A percentile compares a stretch with the other conserved stretches of the same genome.
Conservation (phyloP, 2,113 vertebrate genomes). For the Epinephelus lanceolatus region DNA sequence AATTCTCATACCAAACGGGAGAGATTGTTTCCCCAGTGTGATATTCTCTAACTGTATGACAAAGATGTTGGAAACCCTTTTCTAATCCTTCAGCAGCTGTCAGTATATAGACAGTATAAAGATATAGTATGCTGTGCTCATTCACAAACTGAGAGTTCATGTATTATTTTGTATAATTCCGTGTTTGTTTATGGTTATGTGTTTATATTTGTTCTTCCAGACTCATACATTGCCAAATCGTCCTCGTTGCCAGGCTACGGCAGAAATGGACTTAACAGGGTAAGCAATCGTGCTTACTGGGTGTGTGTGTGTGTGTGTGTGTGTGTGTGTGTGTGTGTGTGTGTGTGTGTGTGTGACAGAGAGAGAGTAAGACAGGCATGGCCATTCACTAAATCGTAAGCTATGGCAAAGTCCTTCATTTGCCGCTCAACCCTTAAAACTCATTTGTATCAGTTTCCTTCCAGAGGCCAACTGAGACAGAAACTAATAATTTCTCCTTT, state of each 20-base stretch:
- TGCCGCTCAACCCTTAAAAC: too few species aligned
- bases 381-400: constrained; percentile 8
- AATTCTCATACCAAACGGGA: neutral
- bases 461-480: constrained; percentile 9
- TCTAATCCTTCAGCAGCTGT: constrained; percentile 7
- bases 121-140: neutral
- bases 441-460: neutral
- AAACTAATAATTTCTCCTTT: neutral
- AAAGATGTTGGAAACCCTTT: constrained; percentile 1
- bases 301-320: neutral
- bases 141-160: constrained; percentile 5
- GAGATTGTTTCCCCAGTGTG: neutral
- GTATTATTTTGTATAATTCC: neutral
- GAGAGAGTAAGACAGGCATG: neutral
- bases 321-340: neutral
- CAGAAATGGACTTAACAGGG: constrained; percentile 91
- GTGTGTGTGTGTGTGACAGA: neutral
- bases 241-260: constrained; percentile 95
- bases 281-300: constrained; percentile 73
- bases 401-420: constrained; percentile 39
- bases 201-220: constrained; percentile 79
- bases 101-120: neutral
- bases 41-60: neutral
- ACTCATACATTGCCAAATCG: constrained; percentile 92
- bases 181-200: constrained; percentile 36